These are phyloP conservation scores for Oryctes rhinoceros DNA, from an alignment of 1,140 invertebrate species.

Conservation along the genomic window DNA sequence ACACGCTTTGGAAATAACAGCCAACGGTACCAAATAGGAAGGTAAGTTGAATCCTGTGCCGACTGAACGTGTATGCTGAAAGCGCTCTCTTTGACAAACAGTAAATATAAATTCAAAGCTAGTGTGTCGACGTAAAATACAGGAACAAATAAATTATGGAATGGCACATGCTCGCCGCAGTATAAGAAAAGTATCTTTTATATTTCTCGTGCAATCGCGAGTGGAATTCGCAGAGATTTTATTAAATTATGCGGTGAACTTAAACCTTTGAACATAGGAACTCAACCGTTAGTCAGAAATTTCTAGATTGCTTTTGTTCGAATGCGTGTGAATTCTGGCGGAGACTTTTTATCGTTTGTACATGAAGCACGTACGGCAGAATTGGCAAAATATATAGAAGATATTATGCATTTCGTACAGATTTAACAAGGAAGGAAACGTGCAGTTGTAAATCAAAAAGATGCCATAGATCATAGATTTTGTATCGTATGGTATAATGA, in stretches of 20 bases:
- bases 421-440: background rate
- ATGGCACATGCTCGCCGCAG: conserved; percentile 24
- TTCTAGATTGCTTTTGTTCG: conserved; percentile 27
- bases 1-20: background rate
- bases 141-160: conserved; percentile 35
- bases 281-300: conserved; percentile 25
- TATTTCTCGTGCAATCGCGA: conserved; percentile 22
- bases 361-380: background rate
- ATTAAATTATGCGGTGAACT: conserved; percentile 33
- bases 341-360: background rate
- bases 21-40: background rate
- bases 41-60: background rate
- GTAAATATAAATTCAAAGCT: conserved; percentile 35
- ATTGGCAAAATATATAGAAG: conserved; percentile 15
- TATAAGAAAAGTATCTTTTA: conserved; percentile 29
- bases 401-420: background rate
- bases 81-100: conserved; percentile 27
- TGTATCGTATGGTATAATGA: no score
- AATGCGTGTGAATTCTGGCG: conserved; percentile 1
- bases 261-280: conserved; percentile 24
- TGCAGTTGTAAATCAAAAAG: no score
- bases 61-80: background rate
- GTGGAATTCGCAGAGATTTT: conserved; percentile 21
- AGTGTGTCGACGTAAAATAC: conserved; percentile 26
- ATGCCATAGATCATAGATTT: no score